Percentiles rank a stretch among this genome's conserved stretches.
phyloP scores from a whole-genome alignment of 2,888 invertebrate species.

The Thereva nobilitata region DNA sequence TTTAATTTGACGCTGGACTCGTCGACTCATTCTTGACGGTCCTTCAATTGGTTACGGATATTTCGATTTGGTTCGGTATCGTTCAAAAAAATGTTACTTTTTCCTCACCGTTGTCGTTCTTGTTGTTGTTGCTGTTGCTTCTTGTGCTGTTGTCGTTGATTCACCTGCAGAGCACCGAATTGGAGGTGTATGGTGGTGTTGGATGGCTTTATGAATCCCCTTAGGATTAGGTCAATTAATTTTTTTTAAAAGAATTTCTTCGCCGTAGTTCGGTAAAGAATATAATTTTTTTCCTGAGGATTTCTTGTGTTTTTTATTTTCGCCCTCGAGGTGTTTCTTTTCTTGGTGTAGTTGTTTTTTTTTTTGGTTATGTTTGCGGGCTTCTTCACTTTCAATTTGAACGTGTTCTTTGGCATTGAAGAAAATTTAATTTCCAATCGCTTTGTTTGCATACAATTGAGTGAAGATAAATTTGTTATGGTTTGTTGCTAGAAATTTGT shows the following conservation, averaged over 20 bases:
- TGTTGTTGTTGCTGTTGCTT: conserved; percentile 3
- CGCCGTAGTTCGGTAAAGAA: neutral
- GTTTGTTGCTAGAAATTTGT: conserved; percentile 18
- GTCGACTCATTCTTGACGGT: conserved; percentile 27
- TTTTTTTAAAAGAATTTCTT: conserved; percentile 14
- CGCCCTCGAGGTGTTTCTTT: too few species aligned
- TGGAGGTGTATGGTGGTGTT: neutral
- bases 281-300: neutral
- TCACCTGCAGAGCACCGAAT: too few species aligned
- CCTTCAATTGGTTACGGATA: conserved; percentile 41
- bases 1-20: conserved; percentile 35
- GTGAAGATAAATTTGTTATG: conserved; percentile 18
- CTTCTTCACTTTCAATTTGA: conserved; percentile 28
- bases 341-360: too few species aligned
- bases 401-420: conserved; percentile 17
- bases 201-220: conserved; percentile 4
- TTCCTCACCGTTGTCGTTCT: conserved; percentile 1
- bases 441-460: conserved; percentile 32
- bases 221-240: conserved; percentile 30
- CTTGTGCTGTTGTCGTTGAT: neutral
- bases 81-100: conserved; percentile 10
- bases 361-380: neutral
- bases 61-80: conserved; percentile 34
- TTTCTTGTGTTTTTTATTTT: too few species aligned
- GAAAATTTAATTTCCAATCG: conserved; percentile 37